Base-by-base conservation (phyloP, 2,888 invertebrate species). In the Coleophora flavipennella region DNA sequence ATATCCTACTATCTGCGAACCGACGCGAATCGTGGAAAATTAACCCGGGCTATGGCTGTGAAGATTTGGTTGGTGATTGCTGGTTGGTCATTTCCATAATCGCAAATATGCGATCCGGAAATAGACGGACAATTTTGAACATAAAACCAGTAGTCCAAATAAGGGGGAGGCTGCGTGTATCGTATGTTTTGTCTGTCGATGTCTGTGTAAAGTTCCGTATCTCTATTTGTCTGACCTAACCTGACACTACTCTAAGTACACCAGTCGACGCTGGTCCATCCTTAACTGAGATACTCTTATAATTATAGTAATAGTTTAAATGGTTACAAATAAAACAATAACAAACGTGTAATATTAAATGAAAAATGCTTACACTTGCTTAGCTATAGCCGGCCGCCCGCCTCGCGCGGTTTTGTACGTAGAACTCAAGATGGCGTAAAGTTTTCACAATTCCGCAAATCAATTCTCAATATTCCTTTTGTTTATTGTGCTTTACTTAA, bases 181-280 rank as follows among this genome's bases (percentile, higher is more conserved):
- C 66, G 54, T 60, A 55, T 59, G n/a, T n/a, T n/a, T 63, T 73
- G 67, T 71, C 72, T 80, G 79, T 81, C 76, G 58, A 73, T 83
- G 80, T 79, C 72, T 68, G 50, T 62, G 65, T 48, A 50, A 67
- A 65, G 65, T 67, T 67, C 61, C 65, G 66, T 79, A 69, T 74
- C 69, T 70, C 61, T 62, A n/a, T n/a, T n/a, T n/a, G n/a, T n/a
- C n/a, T 64, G 60, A 58, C 70, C 56, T 67, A 62, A 67, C 71
- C 70, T 79, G 76, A 79, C 74, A 75, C 75, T 65, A 72, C 73
- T 69, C 58, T 70, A 67, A 69, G 70, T 72, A 76, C 71, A 80
- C 80, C 81, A 83, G 83, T 81, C 83, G 81, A 80, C 81, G 81
- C 80, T 83, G 81, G 81, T 81, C 81, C 77, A 78, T 80, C 83